Evolutionary conservation across 92 coral and sea anemone genomes (phyloP), one percentile per base, ranked within the genome.

Genomic region (Zoanthus sociatus): DNA sequence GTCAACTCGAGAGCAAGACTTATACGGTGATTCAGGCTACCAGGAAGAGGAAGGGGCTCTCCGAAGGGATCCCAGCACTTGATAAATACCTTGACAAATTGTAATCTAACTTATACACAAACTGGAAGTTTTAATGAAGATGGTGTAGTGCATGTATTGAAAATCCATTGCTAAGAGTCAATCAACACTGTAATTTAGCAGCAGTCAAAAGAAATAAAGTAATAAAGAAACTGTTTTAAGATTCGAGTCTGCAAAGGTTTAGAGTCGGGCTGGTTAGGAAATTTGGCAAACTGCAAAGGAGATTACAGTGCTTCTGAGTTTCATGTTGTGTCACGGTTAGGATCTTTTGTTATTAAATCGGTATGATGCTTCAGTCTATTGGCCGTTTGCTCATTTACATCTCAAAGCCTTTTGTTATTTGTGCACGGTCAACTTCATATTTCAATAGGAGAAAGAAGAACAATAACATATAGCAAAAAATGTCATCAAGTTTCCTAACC

Each of bases 31-130:
- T 97, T 61, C 10, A 8, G 0, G 86, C 44, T 0, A 88, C 97
- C 73, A 91, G 99, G 82, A 97, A 97, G 78, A 92, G 99, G 45
- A 97, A 97, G 76, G 97, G 97, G 77, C 92, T 97, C 0, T 45
- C 84, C 1, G 99, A 95, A 66, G 92, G 47, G 6, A 46, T 95
- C 48, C 98, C 99, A 42, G 66, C 95, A 0, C 91, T 95, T 76
- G 99, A 97, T 63, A 91, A 88, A 88, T 97, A 89, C 83, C 84
- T 97, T 84, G 99, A 97, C 89, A 97, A 97, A 92, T 64, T 26
- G 88, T 97, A 88, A 91, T 42, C 53, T 63, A 18, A 14, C n/a
- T 14, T 12, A 13, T 6, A 2, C 64, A 12, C n/a, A 58, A 58
- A 7, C 64, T 58, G 20, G n/a, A 58, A 58, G 6, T 58, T 5